Conservation (phyloP, 2,113 vertebrate species). For the Anoura caudifer region DNA sequence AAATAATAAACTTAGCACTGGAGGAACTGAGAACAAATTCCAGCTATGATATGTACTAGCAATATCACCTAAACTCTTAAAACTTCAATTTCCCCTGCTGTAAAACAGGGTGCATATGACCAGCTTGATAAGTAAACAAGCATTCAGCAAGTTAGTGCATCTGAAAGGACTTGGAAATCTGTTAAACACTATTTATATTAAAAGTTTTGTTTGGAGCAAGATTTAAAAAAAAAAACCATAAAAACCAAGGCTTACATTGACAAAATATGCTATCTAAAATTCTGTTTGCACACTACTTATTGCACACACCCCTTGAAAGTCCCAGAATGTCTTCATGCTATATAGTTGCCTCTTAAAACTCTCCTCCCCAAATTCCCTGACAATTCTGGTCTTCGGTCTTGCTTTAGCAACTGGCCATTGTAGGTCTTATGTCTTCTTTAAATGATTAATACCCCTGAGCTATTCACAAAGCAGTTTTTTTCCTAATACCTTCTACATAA, state of each 20-base stretch:
- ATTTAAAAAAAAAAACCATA: not conserved
- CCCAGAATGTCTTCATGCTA: not conserved
- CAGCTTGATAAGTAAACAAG: not conserved
- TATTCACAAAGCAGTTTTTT: not conserved
- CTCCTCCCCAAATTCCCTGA: not conserved
- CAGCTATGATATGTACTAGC: constrained; percentile 40
- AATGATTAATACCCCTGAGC: not conserved
- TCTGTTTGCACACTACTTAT: not conserved
- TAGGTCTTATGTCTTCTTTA: not conserved
- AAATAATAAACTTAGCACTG: constrained; percentile 61
- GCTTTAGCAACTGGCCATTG: not conserved
- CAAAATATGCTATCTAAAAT: not conserved
- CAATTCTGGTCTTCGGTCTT: not conserved
- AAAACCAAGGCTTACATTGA: not conserved
- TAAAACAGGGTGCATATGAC: not conserved
- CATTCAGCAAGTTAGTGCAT: not conserved
- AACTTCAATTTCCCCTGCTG: not conserved
- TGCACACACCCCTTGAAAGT: not conserved
- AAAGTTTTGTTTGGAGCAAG: not conserved
- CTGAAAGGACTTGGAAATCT: not conserved
- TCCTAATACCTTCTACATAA: not conserved
- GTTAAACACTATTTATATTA: not conserved
- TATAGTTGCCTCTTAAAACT: not conserved
- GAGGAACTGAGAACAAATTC: constrained; percentile 46
- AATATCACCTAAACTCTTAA: constrained; percentile 4